These are phyloP conservation scores for Epizoanthus fatuus DNA, from an alignment of 92 coral and sea anemone species.

Conservation along the genomic window DNA sequence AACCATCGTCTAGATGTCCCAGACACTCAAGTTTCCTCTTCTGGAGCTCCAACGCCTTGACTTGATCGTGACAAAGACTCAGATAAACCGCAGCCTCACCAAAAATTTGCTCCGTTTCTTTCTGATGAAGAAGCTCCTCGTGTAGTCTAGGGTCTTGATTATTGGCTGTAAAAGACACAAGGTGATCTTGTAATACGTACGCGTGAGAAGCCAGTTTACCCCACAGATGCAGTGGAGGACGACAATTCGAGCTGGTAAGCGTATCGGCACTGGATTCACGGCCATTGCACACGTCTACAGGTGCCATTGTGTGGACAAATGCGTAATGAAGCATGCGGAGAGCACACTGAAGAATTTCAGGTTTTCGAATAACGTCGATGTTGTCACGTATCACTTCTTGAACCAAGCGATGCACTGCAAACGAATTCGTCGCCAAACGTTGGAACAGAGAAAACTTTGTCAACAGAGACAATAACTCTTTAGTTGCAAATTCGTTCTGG, in stretches of 20 bases:
- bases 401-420: conserved; percentile 89
- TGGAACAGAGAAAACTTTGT: conserved; percentile 91
- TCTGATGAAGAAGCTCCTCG: conserved; percentile 44
- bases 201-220: conserved; percentile 79
- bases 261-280: conserved; percentile 37
- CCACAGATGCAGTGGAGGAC: conserved; percentile 74
- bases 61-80: conserved; percentile 73
- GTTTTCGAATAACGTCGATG: conserved; percentile 31
- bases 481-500: conserved; percentile 41
- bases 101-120: conserved; percentile 63
- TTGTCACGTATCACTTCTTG: conserved; percentile 86
- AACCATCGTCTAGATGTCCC: conserved; percentile 5
- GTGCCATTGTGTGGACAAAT: conserved; percentile 60
- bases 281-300: conserved; percentile 61
- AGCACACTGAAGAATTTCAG: conserved; percentile 68
- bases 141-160: neutral
- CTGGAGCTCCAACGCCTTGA: conserved; percentile 74
- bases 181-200: conserved; percentile 63
- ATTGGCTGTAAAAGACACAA: conserved; percentile 31
- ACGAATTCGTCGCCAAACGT: conserved; percentile 59
- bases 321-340: conserved; percentile 73
- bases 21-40: conserved; percentile 55
- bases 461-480: conserved; percentile 71
- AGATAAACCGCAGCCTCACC: conserved; percentile 78
- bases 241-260: conserved; percentile 48